phyloP scores from a whole-genome alignment of 2,113 vertebrate species.

The Ramphastos sulfuratus region DNA sequence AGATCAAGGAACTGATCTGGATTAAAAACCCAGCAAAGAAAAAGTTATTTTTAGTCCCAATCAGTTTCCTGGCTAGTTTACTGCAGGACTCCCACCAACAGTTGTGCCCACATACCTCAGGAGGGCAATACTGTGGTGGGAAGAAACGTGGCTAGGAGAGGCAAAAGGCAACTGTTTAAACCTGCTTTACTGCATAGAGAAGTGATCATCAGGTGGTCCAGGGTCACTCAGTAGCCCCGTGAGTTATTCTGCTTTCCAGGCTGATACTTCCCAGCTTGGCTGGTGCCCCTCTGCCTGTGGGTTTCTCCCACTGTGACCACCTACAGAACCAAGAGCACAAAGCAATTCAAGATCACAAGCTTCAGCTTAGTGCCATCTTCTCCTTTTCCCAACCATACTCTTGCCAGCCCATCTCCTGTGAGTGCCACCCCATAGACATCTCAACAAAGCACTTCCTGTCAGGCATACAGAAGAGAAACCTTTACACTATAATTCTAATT shows the following conservation, averaged over 20 bases:
- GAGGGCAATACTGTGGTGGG: neutral
- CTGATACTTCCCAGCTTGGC: neutral
- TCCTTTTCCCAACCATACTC: neutral
- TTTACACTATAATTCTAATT: neutral
- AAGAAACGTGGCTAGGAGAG: neutral
- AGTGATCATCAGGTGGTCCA: neutral
- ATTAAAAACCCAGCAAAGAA: constrained; percentile 35
- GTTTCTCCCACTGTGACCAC: neutral
- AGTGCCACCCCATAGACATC: neutral
- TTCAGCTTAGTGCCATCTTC: neutral
- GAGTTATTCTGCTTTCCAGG: neutral
- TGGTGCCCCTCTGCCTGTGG: neutral
- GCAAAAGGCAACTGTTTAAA: neutral
- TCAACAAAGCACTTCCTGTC: neutral
- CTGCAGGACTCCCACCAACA: neutral
- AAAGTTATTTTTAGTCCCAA: constrained; percentile 39
- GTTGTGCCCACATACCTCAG: neutral
- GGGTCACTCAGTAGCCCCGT: neutral
- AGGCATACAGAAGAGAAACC: neutral
- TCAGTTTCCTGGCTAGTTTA: neutral
- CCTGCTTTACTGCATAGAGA: neutral
- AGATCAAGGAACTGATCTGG: constrained; percentile 47
- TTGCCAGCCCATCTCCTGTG: neutral
- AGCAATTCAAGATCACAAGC: neutral
- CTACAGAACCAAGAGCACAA: neutral